Evolutionary conservation across 2,888 invertebrate species (phyloP), one percentile per base, ranked within the genome.

Genomic region (Prostheceraeus crozeri): DNA sequence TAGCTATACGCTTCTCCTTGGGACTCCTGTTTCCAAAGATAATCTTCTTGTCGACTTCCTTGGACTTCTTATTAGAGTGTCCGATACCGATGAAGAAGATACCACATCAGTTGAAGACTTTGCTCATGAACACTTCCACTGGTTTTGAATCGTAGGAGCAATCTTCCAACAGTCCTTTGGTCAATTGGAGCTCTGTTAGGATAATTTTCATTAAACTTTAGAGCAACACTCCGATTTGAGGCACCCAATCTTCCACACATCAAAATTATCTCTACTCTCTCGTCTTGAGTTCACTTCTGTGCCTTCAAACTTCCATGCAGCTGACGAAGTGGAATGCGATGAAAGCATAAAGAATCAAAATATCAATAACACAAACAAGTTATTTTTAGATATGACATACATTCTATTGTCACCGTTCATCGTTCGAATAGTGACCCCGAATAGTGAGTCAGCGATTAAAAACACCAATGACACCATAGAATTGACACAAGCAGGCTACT

Each of bases 81-180:
- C n/a, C n/a, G n/a, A n/a, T n/a, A n/a, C n/a, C n/a, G n/a, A n/a
- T n/a, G n/a, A n/a, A n/a, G n/a, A n/a, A n/a, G n/a, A n/a, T n/a
- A 16, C 40, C 23, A 16, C 40, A 40, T 40, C n/a, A 23, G 40
- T 19, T 25, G 48, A 48, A 21, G 25, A 25, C 27, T 48, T 48
- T 48, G 48, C 25, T 48, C 48, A 14, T 40, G 48, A 28, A 48
- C 48, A 48, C 48, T 48, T 48, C 48, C 48, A 48, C 48, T 48
- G 23, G 23, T 28, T 48, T 48, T 48, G 27, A 48, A 21, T 6
- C 48, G 23, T 48, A 25, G 23, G 48, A 48, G 25, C 27, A 48
- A 48, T 28, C 48, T 48, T 4, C 23, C 48, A 23, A 48, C 48
- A 19, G 48, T 48, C 23, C 14, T 23, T 28, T 48, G 48, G 27